Evolutionary conservation across 2,888 invertebrate species (phyloP), one percentile per base, ranked within the genome.

Genomic region (Diabrotica balteata): DNA sequence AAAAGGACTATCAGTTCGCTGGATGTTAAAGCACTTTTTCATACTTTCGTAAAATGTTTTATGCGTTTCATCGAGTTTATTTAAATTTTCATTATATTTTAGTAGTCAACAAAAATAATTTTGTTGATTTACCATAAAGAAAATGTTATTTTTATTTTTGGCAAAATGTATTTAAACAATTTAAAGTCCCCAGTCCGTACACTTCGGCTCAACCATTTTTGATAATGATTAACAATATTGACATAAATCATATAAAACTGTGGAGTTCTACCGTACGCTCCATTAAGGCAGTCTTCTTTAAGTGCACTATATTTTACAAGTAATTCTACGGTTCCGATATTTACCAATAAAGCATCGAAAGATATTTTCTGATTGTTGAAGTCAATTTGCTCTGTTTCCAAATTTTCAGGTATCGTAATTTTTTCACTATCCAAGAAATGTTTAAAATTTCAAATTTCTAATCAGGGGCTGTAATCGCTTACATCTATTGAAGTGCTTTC

Each of bases 401-500:
- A 22, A 49, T 61, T 53, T 49, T 66, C 61, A 17, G 32, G 45
- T 7, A 61, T 58, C 4, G n/a, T 32, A 17, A 53, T 66, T 4
- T 46, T 45, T 45, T 46, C 47, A 44, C 46, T 66, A 7, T 66
- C 49, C 10, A 66, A 42, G 11, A 66, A 66, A 54, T 43, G 54
- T 42, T 32, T 44, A 62, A 67, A 67, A 53, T 50, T 9, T 11
- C 51, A 52, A 10, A 65, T 59, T 65, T 68, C 46, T 7, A 79
- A 59, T 52, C 22, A 77, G 44, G 32, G 75, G 72, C 70, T 77
- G 76, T 32, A 77, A 43, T 58, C 76, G 54, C 66, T 77, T 79
- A 63, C 79, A 80, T 17, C 78, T 58, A 51, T 79, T 80, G 52
- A 78, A 80, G 67, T 80, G 77, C 69, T 76, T 79, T 6, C 78